These are phyloP conservation scores for Centruroides sculpturatus DNA, from an alignment of 1,140 invertebrate species.

Conservation along the genomic window DNA sequence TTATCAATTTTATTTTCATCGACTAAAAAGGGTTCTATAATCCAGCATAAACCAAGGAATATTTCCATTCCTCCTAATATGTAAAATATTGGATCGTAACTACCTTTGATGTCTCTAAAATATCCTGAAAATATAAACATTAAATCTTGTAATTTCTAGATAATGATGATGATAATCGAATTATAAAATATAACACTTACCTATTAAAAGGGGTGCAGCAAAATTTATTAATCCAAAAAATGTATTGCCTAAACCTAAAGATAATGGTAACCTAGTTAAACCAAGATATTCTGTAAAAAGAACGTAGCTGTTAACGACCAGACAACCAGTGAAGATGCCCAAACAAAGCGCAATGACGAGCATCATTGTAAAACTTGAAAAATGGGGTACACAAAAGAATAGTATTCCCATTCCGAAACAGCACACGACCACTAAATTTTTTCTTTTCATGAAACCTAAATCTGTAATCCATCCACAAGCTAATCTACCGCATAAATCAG, in stretches of 20 bases:
- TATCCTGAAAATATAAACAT: constrained; percentile 1
- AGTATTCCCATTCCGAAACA: constrained; percentile 9
- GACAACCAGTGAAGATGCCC: constrained; percentile 2
- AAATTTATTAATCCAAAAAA: constrained; percentile 10
- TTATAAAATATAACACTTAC: not conserved
- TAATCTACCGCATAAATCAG: constrained; percentile 15
- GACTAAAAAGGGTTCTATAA: too few relatives aligned
- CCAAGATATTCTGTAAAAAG: constrained; percentile 17
- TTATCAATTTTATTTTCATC: too few relatives aligned
- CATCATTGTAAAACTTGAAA: not conserved
- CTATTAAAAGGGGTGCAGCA: constrained; percentile 14
- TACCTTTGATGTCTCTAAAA: constrained; percentile 1
- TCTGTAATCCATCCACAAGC: constrained; percentile 17
- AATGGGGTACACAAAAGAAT: not conserved
- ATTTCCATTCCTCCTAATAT: too few relatives aligned
- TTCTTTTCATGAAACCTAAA: constrained; percentile 9
- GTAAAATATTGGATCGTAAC: not conserved
- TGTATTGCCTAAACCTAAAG: constrained; percentile 9
- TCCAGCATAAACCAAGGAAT: too few relatives aligned
- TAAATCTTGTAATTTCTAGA: too few relatives aligned
- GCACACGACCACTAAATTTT: constrained; percentile 10
- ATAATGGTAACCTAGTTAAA: constrained; percentile 6
- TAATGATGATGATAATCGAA: too few relatives aligned
- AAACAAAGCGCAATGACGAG: not conserved
- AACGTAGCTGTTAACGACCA: constrained; percentile 16